phyloP scores from a whole-genome alignment of 2,888 invertebrate genomes.

The Ditula angustiorana region DNA sequence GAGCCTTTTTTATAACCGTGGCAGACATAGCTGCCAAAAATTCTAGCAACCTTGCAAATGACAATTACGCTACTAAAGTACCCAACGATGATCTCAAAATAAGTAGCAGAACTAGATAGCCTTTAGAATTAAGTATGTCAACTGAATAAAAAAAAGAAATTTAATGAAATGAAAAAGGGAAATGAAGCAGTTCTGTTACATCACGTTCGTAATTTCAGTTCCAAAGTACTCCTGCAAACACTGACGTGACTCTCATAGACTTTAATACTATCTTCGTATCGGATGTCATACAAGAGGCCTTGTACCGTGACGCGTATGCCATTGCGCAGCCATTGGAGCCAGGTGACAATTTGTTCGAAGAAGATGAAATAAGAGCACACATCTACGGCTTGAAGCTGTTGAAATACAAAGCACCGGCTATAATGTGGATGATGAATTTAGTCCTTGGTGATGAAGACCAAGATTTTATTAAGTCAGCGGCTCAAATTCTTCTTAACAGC shows the following conservation, averaged over 20 bases:
- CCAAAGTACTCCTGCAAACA: slow-evolving; percentile 50
- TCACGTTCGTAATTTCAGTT: slow-evolving; percentile 53
- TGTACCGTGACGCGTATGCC: slow-evolving; percentile 62
- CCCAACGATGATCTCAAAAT: too few relatives aligned
- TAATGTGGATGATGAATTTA: slow-evolving; percentile 65
- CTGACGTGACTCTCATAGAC: slow-evolving; percentile 60
- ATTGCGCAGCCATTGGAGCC: slow-evolving; percentile 54
- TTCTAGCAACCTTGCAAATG: too few relatives aligned
- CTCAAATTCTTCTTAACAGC: slow-evolving; percentile 55
- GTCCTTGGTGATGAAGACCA: slow-evolving; percentile 54
- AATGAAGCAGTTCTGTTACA: not conserved
- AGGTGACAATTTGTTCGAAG: slow-evolving; percentile 54
- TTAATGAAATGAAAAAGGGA: too few relatives aligned
- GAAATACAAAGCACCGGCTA: slow-evolving; percentile 69
- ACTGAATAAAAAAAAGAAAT: too few relatives aligned
- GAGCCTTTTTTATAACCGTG: too few relatives aligned
- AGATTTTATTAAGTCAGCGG: slow-evolving; percentile 63
- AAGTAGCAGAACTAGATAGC: too few relatives aligned
- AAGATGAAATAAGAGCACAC: slow-evolving; percentile 58
- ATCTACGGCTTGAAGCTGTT: slow-evolving; percentile 54
- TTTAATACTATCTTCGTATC: slow-evolving; percentile 68
- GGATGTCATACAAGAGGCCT: slow-evolving; percentile 73
- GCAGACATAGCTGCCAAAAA: too few relatives aligned
- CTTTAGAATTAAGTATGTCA: too few relatives aligned
- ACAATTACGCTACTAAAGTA: too few relatives aligned